Conservation (phyloP, 2,797 vertebrate genomes). For the Squalus acanthias region DNA sequence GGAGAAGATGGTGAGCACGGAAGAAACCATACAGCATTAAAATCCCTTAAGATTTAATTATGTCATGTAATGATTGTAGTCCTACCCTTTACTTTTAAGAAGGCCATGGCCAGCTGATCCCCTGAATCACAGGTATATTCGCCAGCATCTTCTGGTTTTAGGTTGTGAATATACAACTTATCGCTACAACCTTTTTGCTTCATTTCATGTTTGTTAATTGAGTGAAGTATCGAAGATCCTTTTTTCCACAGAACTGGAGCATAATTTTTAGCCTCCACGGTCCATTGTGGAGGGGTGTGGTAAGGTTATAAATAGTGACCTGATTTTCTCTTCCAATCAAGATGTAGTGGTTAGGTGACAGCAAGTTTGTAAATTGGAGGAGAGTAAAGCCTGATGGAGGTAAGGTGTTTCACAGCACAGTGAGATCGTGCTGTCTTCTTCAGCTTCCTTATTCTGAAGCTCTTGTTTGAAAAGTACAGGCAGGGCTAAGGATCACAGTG, state of each 20-base stretch:
- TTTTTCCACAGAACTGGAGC: constrained; percentile 48
- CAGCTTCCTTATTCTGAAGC: constrained; percentile 42
- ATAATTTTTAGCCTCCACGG: constrained; percentile 35
- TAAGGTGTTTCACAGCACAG: constrained; percentile 45
- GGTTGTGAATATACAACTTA: neutral
- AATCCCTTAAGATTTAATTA: neutral
- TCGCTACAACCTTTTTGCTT: constrained; percentile 44
- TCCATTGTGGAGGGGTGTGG: no score
- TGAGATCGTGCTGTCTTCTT: constrained; percentile 43
- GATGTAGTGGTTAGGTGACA: no score
- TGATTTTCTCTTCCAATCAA: no score
- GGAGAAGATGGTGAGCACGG: no score
- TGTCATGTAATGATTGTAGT: rapidly evolving
- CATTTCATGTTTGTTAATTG: constrained; percentile 46
- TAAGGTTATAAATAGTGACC: no score
- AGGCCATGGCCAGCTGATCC: neutral
- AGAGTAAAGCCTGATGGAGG: no score
- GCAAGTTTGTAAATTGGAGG: no score
- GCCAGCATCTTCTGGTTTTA: constrained; percentile 23
- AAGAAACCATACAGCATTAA: neutral
- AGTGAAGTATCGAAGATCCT: constrained; percentile 46
- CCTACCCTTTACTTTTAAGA: constrained; percentile 55
- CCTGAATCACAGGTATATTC: constrained; percentile 37
- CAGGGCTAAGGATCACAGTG: neutral
- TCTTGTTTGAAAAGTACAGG: constrained; percentile 38